phyloP scores from a whole-genome alignment of 1,140 invertebrate genomes.

The Ostrea denselamellosa region DNA sequence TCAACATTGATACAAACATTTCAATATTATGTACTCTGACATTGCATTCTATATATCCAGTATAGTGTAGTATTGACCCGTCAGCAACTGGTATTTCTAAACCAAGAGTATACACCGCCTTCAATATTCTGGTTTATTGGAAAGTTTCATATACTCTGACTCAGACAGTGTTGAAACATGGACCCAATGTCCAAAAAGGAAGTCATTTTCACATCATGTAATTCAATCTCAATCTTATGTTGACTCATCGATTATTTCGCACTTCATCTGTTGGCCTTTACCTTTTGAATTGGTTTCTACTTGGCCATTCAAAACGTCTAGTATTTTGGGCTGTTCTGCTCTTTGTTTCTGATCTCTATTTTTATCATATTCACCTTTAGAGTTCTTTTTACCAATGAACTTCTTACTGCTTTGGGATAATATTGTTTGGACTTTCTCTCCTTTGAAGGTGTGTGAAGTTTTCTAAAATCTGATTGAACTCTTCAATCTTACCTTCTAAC shows the following conservation, averaged over 20 bases:
- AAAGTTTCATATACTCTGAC: constrained; percentile 27
- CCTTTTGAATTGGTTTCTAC: not conserved
- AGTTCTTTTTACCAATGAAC: not conserved
- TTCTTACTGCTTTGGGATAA: not conserved
- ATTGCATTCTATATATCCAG: constrained; percentile 46
- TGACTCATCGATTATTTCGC: constrained; percentile 34
- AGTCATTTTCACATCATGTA: constrained; percentile 37
- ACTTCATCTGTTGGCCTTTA: constrained; percentile 30
- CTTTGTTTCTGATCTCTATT: not conserved
- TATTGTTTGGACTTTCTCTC: not conserved
- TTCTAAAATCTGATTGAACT: not conserved
- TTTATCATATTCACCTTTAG: not conserved
- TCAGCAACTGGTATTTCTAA: constrained; percentile 37
- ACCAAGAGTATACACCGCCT: constrained; percentile 46
- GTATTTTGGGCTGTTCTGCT: not conserved
- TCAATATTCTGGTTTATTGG: not conserved
- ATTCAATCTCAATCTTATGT: constrained; percentile 36
- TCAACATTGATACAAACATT: not conserved
- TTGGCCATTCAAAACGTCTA: constrained; percentile 40
- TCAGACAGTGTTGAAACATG: constrained; percentile 51
- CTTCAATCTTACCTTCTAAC: constrained; percentile 25
- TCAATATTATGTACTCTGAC: not conserved
- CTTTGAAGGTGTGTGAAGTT: not conserved
- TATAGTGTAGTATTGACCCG: constrained; percentile 43
- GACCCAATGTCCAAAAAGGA: constrained; percentile 50